phyloP scores from a whole-genome alignment of 2,888 invertebrate species.

The Blastobasis lacticolella region DNA sequence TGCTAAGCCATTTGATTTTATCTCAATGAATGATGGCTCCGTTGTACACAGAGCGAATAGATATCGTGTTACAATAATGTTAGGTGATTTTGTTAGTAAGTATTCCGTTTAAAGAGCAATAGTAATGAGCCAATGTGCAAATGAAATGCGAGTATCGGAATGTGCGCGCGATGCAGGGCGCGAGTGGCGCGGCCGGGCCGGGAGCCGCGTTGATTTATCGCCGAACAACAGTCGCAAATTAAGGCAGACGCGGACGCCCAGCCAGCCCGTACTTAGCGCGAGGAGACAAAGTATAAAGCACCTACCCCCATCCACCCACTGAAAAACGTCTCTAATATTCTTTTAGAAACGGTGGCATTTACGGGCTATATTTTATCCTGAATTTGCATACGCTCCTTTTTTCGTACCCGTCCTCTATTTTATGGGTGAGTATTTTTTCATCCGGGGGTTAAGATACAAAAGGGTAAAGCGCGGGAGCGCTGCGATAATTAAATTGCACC shows the following conservation, averaged over 20 bases:
- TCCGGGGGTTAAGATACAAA: slow-evolving; percentile 75
- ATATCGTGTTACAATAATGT: too few species aligned
- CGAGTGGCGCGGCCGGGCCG: neutral
- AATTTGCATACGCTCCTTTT: slow-evolving; percentile 76
- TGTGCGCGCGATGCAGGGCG: neutral
- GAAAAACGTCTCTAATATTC: slow-evolving; percentile 77
- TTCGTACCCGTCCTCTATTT: slow-evolving; percentile 73
- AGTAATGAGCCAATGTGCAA: too few species aligned
- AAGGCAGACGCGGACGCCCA: slow-evolving; percentile 61
- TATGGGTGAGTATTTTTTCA: slow-evolving; percentile 74
- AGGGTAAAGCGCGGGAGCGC: slow-evolving; percentile 71
- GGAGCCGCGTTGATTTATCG: slow-evolving; percentile 49
- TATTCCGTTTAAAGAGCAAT: too few species aligned
- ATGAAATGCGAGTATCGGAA: neutral
- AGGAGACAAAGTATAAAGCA: slow-evolving; percentile 73
- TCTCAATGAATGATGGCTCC: too few species aligned
- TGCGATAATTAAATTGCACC: slow-evolving; percentile 73
- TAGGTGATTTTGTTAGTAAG: too few species aligned
- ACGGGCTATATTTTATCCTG: slow-evolving; percentile 77
- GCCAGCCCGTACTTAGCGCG: slow-evolving; percentile 64
- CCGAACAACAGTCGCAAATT: slow-evolving; percentile 66
- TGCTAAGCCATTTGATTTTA: too few species aligned
- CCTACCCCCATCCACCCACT: slow-evolving; percentile 69
- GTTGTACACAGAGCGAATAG: too few species aligned
- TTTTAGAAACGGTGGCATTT: slow-evolving; percentile 77